A percentile compares a stretch with the other conserved stretches of the same genome.
These are phyloP conservation scores for Myxocyprinus asiaticus DNA, from an alignment of 2,113 vertebrate genomes.

Conservation along the genomic window DNA sequence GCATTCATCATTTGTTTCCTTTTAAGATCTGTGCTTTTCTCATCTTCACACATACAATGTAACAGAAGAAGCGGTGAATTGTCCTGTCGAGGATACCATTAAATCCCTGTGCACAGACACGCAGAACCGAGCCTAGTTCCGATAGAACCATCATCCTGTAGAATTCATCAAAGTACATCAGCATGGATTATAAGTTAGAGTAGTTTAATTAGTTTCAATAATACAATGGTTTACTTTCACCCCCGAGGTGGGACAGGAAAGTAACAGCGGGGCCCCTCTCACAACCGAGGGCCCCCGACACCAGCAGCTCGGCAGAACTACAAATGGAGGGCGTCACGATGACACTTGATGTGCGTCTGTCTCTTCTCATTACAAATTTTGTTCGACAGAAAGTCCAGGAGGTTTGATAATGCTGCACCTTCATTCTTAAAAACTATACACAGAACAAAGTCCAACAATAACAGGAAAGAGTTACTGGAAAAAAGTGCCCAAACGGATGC, in stretches of 20 bases:
- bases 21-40: conserved; percentile 27
- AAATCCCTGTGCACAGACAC: conserved; percentile 10
- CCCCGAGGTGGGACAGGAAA: conserved; percentile 12
- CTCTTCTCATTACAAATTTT: conserved; percentile 6
- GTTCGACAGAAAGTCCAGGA: conserved; percentile 38
- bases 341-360: conserved; percentile 3
- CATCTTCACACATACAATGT: conserved; percentile 26
- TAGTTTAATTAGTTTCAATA: conserved; percentile 39
- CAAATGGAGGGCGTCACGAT: background rate
- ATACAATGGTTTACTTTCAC: conserved; percentile 24
- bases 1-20: conserved; percentile 1
- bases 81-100: conserved; percentile 6
- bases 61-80: conserved; percentile 37
- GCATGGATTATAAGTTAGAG: conserved; percentile 45
- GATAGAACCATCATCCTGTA: conserved; percentile 12
- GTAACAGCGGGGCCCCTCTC: background rate
- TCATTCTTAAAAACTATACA: conserved; percentile 55
- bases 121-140: conserved; percentile 3
- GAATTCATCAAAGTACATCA: conserved; percentile 37
- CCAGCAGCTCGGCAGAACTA: conserved; percentile 19
- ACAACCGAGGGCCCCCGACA: conserved; percentile 7
- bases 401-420: conserved; percentile 35
- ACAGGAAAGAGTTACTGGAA: conserved; percentile 44
- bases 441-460: conserved; percentile 57
- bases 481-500: conserved; percentile 16